These are phyloP conservation scores for Sceloporus undulatus DNA, from an alignment of 2,113 vertebrate species.

Conservation along the genomic window DNA sequence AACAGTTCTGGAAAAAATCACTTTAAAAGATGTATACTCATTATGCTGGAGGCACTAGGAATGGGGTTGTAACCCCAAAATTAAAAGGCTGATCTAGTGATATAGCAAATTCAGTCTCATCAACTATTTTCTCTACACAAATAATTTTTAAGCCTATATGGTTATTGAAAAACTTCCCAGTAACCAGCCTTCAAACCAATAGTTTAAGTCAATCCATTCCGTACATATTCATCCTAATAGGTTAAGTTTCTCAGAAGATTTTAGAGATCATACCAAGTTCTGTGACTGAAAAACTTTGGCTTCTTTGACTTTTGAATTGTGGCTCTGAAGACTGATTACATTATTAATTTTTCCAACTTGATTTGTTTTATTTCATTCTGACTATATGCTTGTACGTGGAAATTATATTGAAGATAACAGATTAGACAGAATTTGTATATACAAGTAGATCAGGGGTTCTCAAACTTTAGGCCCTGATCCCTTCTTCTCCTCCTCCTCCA, in stretches of 20 bases:
- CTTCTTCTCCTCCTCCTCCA: too few species aligned
- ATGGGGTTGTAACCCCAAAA: background rate
- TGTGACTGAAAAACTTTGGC: background rate
- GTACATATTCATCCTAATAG: background rate
- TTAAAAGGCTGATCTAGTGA: background rate
- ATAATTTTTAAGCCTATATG: background rate
- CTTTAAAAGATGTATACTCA: background rate
- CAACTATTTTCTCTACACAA: background rate
- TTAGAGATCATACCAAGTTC: background rate
- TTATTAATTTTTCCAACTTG: background rate
- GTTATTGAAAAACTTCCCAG: background rate
- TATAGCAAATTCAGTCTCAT: conserved; percentile 5
- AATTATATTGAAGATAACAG: background rate
- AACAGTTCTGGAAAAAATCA: background rate
- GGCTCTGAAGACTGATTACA: background rate
- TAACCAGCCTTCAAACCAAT: background rate
- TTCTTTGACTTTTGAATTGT: background rate
- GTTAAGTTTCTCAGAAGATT: background rate
- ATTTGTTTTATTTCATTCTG: background rate
- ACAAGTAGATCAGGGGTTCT: too few species aligned
- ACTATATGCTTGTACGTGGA: background rate
- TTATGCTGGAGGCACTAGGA: background rate
- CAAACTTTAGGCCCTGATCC: too few species aligned
- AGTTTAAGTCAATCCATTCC: background rate
- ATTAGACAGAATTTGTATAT: background rate